A percentile compares a stretch with the other conserved stretches of the same genome.
These are phyloP conservation scores for Eumacrocentrus americanus DNA, from an alignment of 2,888 invertebrate species.

Conservation along the genomic window DNA sequence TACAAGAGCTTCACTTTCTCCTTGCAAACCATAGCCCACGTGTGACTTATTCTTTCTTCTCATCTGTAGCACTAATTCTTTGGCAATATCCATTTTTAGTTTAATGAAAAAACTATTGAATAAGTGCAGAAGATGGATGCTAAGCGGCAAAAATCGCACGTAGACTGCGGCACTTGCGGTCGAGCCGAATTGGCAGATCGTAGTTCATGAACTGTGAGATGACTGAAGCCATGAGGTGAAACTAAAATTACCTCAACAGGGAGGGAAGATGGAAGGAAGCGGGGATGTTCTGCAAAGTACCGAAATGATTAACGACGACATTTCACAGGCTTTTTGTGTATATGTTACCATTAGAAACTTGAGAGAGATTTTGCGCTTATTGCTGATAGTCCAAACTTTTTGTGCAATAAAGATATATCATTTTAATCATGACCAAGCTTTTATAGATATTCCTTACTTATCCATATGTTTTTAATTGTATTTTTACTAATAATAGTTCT, in stretches of 20 bases:
- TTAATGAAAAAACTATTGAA: conserved; percentile 5
- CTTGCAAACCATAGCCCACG: conserved; percentile 55
- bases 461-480: too few species aligned
- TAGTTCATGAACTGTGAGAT: conserved; percentile 47
- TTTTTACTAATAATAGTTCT: conserved; percentile 17
- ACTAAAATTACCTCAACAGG: conserved; percentile 58
- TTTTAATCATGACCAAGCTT: too few species aligned
- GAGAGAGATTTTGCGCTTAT: background rate
- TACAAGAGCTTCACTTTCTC: conserved; percentile 54
- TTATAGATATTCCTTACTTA: too few species aligned
- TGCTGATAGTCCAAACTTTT: too few species aligned
- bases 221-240: conserved; percentile 54
- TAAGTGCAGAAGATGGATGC: background rate
- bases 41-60: conserved; percentile 48
- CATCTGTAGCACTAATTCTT: conserved; percentile 51
- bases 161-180: background rate
- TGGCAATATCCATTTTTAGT: conserved; percentile 51
- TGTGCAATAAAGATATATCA: too few species aligned
- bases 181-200: conserved; percentile 47
- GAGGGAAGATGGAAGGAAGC: conserved; percentile 34
- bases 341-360: too few species aligned
- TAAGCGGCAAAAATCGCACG: background rate
- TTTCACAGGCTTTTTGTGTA: background rate
- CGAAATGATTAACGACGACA: conserved; percentile 8
- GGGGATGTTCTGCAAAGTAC: conserved; percentile 17